Conservation (phyloP, 2,888 invertebrate species). For the Meghimatium bilineatum region DNA sequence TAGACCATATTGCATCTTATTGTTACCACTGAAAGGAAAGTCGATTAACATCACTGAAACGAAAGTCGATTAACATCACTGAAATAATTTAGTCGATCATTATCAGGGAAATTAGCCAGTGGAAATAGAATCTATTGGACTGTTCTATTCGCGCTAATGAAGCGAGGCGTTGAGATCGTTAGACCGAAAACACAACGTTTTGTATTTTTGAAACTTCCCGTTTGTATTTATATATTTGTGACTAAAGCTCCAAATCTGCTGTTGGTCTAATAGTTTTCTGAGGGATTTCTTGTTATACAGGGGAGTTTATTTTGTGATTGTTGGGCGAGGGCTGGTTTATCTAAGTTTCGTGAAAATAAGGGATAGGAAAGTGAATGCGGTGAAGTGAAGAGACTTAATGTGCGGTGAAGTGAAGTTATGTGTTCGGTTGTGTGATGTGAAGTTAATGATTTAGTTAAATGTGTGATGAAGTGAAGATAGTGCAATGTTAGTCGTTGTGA, state of each 20-base stretch:
- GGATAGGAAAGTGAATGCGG: no score
- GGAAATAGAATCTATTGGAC: neutral
- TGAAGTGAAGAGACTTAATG: no score
- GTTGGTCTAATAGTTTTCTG: neutral
- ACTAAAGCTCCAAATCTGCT: neutral
- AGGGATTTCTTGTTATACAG: no score
- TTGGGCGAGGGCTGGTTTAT: no score
- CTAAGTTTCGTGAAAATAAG: no score
- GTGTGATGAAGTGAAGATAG: no score
- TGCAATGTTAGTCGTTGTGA: no score
- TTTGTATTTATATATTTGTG: neutral
- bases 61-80: neutral
- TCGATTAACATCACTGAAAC: neutral
- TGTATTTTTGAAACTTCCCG: no score
- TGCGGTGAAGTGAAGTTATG: no score
- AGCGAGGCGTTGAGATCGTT: neutral
- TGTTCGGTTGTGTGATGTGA: no score
- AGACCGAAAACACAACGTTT: neutral
- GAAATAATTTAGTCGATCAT: conserved; percentile 2
- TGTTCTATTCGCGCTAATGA: conserved; percentile 1
- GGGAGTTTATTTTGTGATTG: no score
- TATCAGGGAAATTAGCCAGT: neutral
- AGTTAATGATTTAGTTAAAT: no score
- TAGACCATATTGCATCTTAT: neutral
- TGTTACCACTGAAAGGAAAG: neutral